Base-by-base conservation (phyloP, 2,797 vertebrate species). In the Gobionotothen gibberifrons region DNA sequence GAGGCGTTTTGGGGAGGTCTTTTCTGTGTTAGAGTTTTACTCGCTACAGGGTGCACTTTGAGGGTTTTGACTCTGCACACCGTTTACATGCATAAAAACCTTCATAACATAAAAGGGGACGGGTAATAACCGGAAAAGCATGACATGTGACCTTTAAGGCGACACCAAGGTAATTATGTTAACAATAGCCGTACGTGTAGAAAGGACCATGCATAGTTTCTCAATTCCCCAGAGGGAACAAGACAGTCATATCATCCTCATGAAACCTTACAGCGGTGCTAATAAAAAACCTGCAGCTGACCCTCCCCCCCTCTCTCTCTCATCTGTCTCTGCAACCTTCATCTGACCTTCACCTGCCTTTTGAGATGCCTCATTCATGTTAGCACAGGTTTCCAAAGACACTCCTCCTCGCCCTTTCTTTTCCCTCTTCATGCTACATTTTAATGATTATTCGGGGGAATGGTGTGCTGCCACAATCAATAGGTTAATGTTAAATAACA, bases 321-420 rank as follows among this genome's bases (percentile, higher is more conserved):
- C 10, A 44, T 79, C 53, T 44, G 11, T 55, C 51, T 44, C 43
- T 15, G 12, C 11, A 26, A 46, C 26, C 51, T 61, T 29, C 19
- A 6, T 48, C 51, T 58, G 32, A 19, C 17, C 12, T 76, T 13
- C 10, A 46, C 39, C 54, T 77, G 52, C 29, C 72, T 66, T 78
- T 36, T 74, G 49, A 72, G 53, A 40, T 21, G 3, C 15, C 21
- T 63, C 26, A 46, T 64, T 69, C 22, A 19, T 16, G 17, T 68
- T 16, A 12, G 3, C 43, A 19, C 4, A 1, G 9, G 2, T 61
- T 17, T 36, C 5, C 5, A 17, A 43, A 49, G 57, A 15, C 61
- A 9, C 17, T 47, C 5, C 43, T 48, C 73, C 78, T 36, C 3
- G 8, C 3, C 9, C 42, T 10, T 21, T 49, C 10, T 42, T 21